A percentile compares a stretch with the other conserved stretches of the same genome.
phyloP scores from a whole-genome alignment of 2,797 vertebrate species.

The Echiichthys vipera region DNA sequence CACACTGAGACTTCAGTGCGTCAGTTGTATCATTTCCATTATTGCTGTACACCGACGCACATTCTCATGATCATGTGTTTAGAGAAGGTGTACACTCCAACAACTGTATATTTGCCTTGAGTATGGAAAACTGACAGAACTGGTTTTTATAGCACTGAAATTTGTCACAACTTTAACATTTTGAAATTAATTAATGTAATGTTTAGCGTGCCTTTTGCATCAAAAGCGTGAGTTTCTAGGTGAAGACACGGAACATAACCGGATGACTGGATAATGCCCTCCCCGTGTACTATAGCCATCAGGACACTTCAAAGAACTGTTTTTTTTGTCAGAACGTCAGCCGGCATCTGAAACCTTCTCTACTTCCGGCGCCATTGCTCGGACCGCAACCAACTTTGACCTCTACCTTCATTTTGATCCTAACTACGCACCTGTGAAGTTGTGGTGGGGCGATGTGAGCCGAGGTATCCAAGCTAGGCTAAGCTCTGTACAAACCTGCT shows the following conservation, averaged over 20 bases:
- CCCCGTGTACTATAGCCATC: neutral
- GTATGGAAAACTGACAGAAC: neutral
- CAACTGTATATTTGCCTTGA: neutral
- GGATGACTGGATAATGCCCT: neutral
- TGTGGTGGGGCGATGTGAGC: no score
- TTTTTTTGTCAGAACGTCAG: no score
- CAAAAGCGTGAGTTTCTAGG: neutral
- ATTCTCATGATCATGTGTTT: constrained; percentile 1
- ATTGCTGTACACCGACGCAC: neutral
- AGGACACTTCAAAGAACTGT: neutral
- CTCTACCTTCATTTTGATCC: no score
- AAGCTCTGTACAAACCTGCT: no score
- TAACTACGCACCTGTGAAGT: no score
- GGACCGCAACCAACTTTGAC: no score
- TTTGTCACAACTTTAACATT: neutral
- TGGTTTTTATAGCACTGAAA: neutral
- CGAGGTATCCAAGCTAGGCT: no score
- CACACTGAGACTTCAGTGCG: neutral
- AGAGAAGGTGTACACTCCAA: neutral
- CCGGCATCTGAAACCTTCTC: no score
- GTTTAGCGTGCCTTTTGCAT: neutral
- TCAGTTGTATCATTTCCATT: neutral
- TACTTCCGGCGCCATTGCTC: no score
- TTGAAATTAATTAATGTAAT: neutral
- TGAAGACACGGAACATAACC: neutral